phyloP scores from a whole-genome alignment of 2,888 invertebrate genomes.

The Protophormia terraenovae region DNA sequence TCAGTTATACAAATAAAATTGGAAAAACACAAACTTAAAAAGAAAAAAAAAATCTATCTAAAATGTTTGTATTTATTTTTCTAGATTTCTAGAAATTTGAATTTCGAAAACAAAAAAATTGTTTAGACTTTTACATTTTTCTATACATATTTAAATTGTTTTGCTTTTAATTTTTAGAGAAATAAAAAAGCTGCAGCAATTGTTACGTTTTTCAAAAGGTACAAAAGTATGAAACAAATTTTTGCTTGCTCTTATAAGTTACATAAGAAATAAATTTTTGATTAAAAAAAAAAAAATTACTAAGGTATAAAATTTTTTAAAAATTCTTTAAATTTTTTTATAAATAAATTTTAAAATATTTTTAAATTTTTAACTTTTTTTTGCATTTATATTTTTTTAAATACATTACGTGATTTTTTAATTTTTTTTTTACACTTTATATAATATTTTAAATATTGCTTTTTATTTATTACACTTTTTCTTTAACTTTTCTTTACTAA shows the following conservation, averaged over 20 bases:
- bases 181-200: slow-evolving; percentile 40
- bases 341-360: background rate
- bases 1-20: slow-evolving; percentile 10
- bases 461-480: background rate
- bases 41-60: background rate
- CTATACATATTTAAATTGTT: too few species aligned
- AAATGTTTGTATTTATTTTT: background rate
- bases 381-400: too few species aligned
- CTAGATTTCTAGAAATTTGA: slow-evolving; percentile 27
- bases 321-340: background rate
- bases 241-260: slow-evolving; percentile 33
- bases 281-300: background rate
- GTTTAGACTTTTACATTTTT: slow-evolving; percentile 40
- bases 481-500: slow-evolving; percentile 48
- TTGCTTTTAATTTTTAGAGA: slow-evolving; percentile 18
- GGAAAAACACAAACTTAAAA: background rate
- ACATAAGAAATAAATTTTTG: slow-evolving; percentile 47
- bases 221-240: background rate
- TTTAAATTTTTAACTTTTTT: background rate
- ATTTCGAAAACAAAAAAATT: background rate
- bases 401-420: background rate
- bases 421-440: background rate
- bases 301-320: background rate
- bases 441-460: background rate
- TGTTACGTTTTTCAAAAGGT: slow-evolving; percentile 52